Base-by-base conservation (phyloP, 2,113 vertebrate genomes). In the Bujurquina vittata region DNA sequence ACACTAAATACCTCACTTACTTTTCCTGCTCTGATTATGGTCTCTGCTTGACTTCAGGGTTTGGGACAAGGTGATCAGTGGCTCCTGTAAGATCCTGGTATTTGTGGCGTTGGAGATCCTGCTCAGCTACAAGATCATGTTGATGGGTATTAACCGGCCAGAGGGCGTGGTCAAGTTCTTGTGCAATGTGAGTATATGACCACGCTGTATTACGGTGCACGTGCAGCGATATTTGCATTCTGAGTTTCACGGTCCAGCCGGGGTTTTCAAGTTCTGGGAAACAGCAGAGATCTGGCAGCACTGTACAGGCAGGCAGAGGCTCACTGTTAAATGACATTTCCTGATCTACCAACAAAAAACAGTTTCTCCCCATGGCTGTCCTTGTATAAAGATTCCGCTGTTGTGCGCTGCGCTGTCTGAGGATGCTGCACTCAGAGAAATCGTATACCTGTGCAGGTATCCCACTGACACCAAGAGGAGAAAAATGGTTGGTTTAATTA, bases 31-130 rank as follows among this genome's bases (percentile, higher is more conserved):
- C 49, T 65, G 5, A 65, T 37, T 65, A 49, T 40, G 10, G 22
- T 31, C 0, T 72, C 49, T 17, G 1, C 26, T 52, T 23, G 20
- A 81, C 20, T 72, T 73, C 20, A 99, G 98, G 92, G 96, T 99
- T 78, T 99, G 98, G 98, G 98, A 99, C 94, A 99, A 99, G 93
- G 96, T 99, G 87, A 96, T 99, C 86, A 99, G 98, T 43, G 98
- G 98, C 77, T 99, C 98, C 80, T 99, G 98, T 94, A 99, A 99
- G 94, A 98, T 99, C 92, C 94, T 99, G 5, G 97, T 98, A 73
- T 99, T 99, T 77, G 97, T 99, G 67, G 97, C 98, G 43, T 62
- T 99, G 93, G 98, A 99, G 94, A 99, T 99, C 86, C 88, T 99
- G 73, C 90, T 99, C 87, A 99, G 96, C 81, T 98, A 98, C 92